Percentiles rank a stretch among this genome's conserved stretches.
These are phyloP conservation scores for Andrena marginata DNA, from an alignment of 2,888 invertebrate species.

Conservation along the genomic window DNA sequence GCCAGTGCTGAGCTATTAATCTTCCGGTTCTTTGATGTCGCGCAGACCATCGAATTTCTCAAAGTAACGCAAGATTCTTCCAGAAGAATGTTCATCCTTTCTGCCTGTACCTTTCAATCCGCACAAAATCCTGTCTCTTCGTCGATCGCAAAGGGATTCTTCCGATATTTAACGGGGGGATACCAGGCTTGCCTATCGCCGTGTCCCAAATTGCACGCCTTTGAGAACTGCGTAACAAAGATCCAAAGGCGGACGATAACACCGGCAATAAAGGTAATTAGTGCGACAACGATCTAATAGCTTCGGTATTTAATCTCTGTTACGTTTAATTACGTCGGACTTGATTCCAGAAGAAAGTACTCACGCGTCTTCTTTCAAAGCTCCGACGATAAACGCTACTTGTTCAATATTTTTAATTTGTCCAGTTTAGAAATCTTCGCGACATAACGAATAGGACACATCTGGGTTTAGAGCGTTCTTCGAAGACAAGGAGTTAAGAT, in stretches of 20 bases:
- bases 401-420: background rate
- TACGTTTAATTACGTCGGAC: background rate
- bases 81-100: conserved; percentile 54
- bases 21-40: conserved; percentile 57
- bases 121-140: conserved; percentile 51
- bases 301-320: background rate
- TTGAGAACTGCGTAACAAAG: conserved; percentile 27
- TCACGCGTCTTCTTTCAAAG: background rate
- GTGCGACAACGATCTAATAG: background rate
- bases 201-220: conserved; percentile 27
- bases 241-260: background rate
- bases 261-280: conserved; percentile 4
- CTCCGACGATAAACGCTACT: no score
- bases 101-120: conserved; percentile 40
- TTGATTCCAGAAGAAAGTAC: background rate
- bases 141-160: conserved; percentile 56
- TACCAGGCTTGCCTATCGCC: background rate
- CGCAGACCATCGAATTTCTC: conserved; percentile 57
- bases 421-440: no score
- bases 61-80: conserved; percentile 61
- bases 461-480: no score
- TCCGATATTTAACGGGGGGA: conserved; percentile 38
- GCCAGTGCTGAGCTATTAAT: conserved; percentile 52
- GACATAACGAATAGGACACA: no score
- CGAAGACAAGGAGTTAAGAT: no score